These are phyloP conservation scores for Holothuria scabra DNA, from an alignment of 53 echinoderm and acorn worm genomes.

Conservation along the genomic window DNA sequence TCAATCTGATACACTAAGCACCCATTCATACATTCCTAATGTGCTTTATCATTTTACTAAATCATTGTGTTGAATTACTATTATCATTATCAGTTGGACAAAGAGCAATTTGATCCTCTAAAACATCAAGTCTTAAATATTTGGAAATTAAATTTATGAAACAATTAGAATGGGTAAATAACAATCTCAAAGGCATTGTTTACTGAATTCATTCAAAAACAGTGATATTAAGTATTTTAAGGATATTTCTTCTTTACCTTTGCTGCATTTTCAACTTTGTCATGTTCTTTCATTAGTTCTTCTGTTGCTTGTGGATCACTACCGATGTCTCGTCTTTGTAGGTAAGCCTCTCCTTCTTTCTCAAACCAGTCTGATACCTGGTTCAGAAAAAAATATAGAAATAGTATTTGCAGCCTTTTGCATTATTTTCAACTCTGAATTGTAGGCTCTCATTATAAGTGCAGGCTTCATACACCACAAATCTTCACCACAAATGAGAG, in stretches of 20 bases:
- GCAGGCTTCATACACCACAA: background rate
- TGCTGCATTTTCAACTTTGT: constrained; percentile 74
- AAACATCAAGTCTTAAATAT: no score
- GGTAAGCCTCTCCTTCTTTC: constrained; percentile 83
- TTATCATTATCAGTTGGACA: no score
- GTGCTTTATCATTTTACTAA: no score
- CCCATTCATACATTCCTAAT: no score
- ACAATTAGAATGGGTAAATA: no score
- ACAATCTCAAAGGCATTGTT: no score
- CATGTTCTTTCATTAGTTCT: constrained; percentile 78
- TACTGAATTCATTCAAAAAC: no score
- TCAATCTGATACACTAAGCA: background rate
- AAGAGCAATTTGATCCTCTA: no score
- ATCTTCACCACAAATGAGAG: background rate
- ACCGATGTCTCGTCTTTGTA: constrained; percentile 86
- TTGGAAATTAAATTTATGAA: no score
- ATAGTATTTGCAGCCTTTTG: background rate
- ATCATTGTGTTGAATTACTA: background rate
- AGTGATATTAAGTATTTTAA: no score
- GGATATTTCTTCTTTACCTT: constrained; percentile 54
- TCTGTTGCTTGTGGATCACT: constrained; percentile 71
- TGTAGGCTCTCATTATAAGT: background rate
- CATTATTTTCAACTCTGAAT: background rate
- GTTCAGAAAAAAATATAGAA: background rate
- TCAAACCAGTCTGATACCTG: constrained; percentile 96